Evolutionary conservation across 2,113 vertebrate species (phyloP), one percentile per base, ranked within the genome.

Genomic region (Epinephelus lanceolatus): DNA sequence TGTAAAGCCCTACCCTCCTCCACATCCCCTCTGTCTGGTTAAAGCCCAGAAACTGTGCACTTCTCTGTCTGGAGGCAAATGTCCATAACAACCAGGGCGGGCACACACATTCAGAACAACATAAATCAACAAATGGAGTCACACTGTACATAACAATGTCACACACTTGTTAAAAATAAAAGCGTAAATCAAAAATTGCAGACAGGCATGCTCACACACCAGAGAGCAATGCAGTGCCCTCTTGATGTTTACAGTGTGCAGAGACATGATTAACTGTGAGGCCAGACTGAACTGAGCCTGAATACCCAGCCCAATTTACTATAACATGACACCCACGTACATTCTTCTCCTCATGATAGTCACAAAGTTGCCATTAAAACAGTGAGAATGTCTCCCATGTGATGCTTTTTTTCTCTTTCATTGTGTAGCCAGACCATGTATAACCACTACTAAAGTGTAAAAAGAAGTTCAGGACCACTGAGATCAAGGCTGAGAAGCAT

Each of bases 1-100:
- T 87, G 80, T 67, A 52, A 70, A 45, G 37, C 17, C 3, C 75
- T 42, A 21, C 21, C 51, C 71, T 68, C 63, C 71, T 75, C 73
- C 67, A 62, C 52, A 67, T 77, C 25, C 82, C 42, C 15, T 75
- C 72, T 72, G 76, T 81, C 81, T 47, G 53, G 80, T 51, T 74
- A 40, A 71, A 70, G 23, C 21, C 4, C n/a, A 42, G 47, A 83
- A 14, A 47, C 13, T 27, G 52, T 71, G 19, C 60, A 13, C 30
- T 12, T 76, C 18, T 53, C 70, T 52, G 23, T 61, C 60, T 57
- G 19, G 84, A 78, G 27, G 69, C 37, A 80, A 75, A 70, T 6
- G 27, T 33, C 78, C 30, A 25, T 81, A 55, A 76, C 80, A 65
- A 42, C 30, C 6, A 25, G 13, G 27, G 5, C 27, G 45, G 27